Base-by-base conservation (phyloP, 2,888 invertebrate genomes). In the Galeopsomyia nigrocyanea region DNA sequence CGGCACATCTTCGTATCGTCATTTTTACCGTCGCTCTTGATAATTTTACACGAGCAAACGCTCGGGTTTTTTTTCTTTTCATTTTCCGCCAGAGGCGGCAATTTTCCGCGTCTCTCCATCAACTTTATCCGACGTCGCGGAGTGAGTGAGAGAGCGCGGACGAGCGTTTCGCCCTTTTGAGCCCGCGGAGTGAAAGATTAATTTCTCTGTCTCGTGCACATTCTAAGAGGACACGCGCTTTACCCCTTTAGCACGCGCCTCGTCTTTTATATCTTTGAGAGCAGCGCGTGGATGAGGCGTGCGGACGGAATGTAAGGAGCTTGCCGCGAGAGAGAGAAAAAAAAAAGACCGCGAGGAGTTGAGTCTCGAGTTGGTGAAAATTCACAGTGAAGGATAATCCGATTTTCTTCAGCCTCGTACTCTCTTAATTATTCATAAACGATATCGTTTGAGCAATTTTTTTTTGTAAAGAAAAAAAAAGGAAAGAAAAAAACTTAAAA, bases 141-240 rank as follows among this genome's bases (percentile, higher is more conserved):
- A 39, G 31, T 5, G 39, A 39, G 39, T 10, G 10, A 39, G 39
- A 39, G 39, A 39, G 7, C 7, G 39, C 39, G 39, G 39, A 39
- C 17, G 7, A n/a, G 63, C 53, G 55, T 69, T 60, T 64, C 60
- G 70, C 21, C 64, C 49, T 47, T 71, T 71, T 60, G 65, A 71
- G 56, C 75, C 71, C 66, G 5, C 66, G 5, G 74, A 65, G 49
- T 71, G 55, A 75, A 74, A 77, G 75, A 77, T 78, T 78, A 77
- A 77, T 77, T 78, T 76, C 73, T 76, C 66, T 55, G 61, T 69
- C 73, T 72, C 74, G 58, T 64, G 46, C 58, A 47, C 50, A 46
- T 51, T 53, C 60, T 26, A 55, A 26, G 56, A 46, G 26, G 50
- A 53, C 64, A 55, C 66, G 55, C 19, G n/a, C 26, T 49, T 66